phyloP scores from a whole-genome alignment of 2,113 vertebrate species.

The Astur gentilis region DNA sequence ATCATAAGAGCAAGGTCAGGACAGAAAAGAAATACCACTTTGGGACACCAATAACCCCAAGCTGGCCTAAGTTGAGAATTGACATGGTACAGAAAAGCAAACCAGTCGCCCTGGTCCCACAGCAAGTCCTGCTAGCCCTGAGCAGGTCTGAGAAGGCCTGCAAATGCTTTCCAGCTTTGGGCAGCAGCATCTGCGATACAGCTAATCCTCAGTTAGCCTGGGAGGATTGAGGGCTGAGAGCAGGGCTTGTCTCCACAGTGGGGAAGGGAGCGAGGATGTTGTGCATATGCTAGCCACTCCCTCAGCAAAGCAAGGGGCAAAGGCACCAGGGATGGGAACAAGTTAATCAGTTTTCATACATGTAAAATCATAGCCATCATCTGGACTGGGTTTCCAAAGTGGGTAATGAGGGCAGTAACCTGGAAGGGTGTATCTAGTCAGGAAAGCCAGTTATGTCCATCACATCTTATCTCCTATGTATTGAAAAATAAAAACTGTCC shows the following conservation, averaged over 20 bases:
- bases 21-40: not conserved
- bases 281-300: not conserved
- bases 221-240: not conserved
- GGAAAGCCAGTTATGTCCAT: not conserved
- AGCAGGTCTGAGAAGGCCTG: not conserved
- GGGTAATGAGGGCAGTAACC: not conserved
- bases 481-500: not conserved
- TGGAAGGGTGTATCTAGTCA: not conserved
- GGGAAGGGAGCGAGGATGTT: not conserved
- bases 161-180: not conserved
- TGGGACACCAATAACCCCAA: not conserved
- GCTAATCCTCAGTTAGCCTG: not conserved
- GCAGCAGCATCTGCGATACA: not conserved
- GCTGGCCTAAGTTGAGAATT: not conserved
- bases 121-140: not conserved
- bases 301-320: not conserved
- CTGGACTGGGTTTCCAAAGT: not conserved
- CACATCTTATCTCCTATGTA: not conserved
- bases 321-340: not conserved
- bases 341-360: not conserved
- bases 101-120: rapidly evolving
- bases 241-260: not conserved
- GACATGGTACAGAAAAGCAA: not conserved
- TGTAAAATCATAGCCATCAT: not conserved
- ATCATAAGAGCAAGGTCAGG: not conserved